A percentile compares a stretch with the other conserved stretches of the same genome.
Conservation (phyloP, 2,888 invertebrate species). For the Galerucella calmariensis region DNA sequence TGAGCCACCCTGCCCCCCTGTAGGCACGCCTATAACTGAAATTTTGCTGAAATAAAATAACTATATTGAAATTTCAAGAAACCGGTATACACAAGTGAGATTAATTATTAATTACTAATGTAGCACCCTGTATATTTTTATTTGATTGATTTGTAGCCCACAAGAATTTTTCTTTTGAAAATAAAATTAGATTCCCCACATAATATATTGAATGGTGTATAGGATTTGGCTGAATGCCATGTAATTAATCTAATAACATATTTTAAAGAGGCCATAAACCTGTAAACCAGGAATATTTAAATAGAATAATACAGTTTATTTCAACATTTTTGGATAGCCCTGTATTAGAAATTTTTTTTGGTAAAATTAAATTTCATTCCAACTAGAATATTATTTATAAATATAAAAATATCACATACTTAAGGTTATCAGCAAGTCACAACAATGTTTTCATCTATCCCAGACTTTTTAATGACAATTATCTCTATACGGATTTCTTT, state of each 20-base stretch:
- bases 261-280: not conserved
- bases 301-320: not conserved
- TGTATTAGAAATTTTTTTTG: too few relatives aligned
- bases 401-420: not conserved
- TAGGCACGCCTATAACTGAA: too few relatives aligned
- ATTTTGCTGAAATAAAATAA: too few relatives aligned
- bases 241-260: not conserved
- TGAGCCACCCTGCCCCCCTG: too few relatives aligned
- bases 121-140: not conserved
- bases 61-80: too few relatives aligned
- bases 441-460: not conserved
- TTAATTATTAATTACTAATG: not conserved
- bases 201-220: not conserved
- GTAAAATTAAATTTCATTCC: too few relatives aligned
- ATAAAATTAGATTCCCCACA: constrained; percentile 6
- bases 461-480: not conserved
- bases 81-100: too few relatives aligned
- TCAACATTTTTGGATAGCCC: too few relatives aligned
- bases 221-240: not conserved
- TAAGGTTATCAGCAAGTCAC: not conserved
- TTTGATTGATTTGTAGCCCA: constrained; percentile 1
- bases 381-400: too few relatives aligned
- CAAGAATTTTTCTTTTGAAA: not conserved
- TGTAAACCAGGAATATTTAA: not conserved
- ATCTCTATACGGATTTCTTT: not conserved